phyloP scores from a whole-genome alignment of 2,113 vertebrate genomes.

The Setophaga coronata region DNA sequence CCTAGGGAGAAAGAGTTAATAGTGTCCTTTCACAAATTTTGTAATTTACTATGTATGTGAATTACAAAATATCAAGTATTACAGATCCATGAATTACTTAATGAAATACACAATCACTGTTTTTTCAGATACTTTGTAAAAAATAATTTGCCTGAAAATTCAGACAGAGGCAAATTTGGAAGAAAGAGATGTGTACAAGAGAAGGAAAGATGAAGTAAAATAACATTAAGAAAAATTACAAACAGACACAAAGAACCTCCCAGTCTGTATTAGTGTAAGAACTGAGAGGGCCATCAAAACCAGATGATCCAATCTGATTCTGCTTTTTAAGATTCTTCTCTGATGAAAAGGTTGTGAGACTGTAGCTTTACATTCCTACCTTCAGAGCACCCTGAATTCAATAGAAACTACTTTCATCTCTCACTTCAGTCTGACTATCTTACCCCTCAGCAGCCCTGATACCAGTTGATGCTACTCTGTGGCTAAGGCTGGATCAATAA shows the following conservation, averaged over 20 bases:
- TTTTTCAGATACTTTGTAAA: background rate
- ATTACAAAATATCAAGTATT: background rate
- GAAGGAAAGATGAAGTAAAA: background rate
- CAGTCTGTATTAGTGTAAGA: background rate
- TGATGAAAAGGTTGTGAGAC: background rate
- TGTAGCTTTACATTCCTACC: background rate
- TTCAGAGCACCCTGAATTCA: background rate
- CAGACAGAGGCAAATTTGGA: background rate
- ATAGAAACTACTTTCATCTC: background rate
- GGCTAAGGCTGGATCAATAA: background rate
- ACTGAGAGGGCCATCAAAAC: background rate
- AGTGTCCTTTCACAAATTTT: background rate
- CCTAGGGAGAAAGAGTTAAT: background rate
- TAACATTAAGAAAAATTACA: background rate
- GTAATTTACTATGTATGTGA: background rate
- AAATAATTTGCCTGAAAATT: background rate
- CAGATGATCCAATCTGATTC: background rate
- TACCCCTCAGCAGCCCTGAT: background rate
- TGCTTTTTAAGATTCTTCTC: background rate
- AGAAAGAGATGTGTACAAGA: background rate
- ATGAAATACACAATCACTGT: background rate
- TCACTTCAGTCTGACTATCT: background rate
- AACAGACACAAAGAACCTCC: background rate
- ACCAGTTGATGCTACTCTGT: background rate
- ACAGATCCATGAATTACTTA: background rate